These are phyloP conservation scores for Neotoma lepida DNA, from an alignment of 2,113 vertebrate species.

Conservation along the genomic window DNA sequence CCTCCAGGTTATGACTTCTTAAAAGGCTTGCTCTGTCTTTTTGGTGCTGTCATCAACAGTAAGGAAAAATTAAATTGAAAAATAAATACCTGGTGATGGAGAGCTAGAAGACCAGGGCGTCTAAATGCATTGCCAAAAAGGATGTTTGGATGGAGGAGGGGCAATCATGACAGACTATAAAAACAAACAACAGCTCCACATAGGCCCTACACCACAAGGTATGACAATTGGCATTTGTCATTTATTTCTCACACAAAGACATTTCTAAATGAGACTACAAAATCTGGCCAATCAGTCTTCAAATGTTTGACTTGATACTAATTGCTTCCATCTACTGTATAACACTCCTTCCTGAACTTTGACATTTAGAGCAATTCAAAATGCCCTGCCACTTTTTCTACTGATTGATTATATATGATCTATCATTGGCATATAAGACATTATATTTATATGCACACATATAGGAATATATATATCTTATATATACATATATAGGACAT, in stretches of 20 bases:
- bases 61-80: conserved; percentile 56
- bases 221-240: conserved; percentile 13
- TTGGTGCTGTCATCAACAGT: conserved; percentile 19
- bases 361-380: conserved; percentile 25
- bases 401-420: neutral
- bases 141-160: neutral
- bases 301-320: conserved; percentile 39
- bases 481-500: neutral
- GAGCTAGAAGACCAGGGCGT: neutral
- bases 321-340: neutral
- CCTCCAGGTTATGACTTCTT: conserved; percentile 21
- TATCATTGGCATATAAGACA: neutral
- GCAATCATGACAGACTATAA: neutral
- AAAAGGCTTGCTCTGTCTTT: neutral
- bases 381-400: neutral
- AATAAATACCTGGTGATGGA: neutral
- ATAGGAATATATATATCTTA: neutral
- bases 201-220: neutral
- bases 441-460: neutral
- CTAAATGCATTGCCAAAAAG: conserved; percentile 5
- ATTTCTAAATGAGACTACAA: conserved; percentile 32
- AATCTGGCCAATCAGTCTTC: conserved; percentile 29
- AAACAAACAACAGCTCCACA: neutral
- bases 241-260: conserved; percentile 39
- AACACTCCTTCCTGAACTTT: conserved; percentile 17